Base-by-base conservation (phyloP, 2,888 invertebrate species). In the Leucozona laternaria region DNA sequence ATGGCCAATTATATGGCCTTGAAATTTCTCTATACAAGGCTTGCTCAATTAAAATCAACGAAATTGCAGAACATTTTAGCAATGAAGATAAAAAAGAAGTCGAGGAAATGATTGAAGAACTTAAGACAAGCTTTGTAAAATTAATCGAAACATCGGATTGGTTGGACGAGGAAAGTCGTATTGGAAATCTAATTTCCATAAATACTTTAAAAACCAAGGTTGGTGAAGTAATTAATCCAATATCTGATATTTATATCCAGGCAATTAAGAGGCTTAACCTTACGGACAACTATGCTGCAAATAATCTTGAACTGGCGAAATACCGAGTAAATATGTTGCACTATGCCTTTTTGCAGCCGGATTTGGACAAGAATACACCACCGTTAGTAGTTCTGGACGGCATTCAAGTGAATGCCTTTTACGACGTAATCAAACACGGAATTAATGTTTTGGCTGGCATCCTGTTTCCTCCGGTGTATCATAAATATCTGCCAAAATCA, bases 1-100 rank as follows among this genome's bases (percentile, higher is more conserved):
- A 90, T 90, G 10, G 92, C 92, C 13, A 92, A 92, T 79, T 92
- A 92, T 66, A 81, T 92, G 66, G 89, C 92, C 25, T 82, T 92
- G 83, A 89, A 89, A 75, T 88, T 92, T 15, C 85, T 92, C 3
- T 90, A 90, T 60, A 77, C 76, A 4, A 89, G 92, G 90, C 91
- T 92, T 55, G 86, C 89, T 22, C 89, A 89, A 2, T 75, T 92
- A 4, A 88, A 90, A 57, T 88, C 85, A 0, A 53, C 55, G 0
- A 89, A 89, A 37, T 89, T 88, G n/a, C 90, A 91, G 89, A 89
- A 45, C 88, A 90, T 68, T 91, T 90, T 22, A 89, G 75, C n/a
- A 83, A 89, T 0, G 89, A 90, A 11, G 89, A 88, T 1, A 77
- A 76, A 1, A 25, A 48, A 0, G 90, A 91, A 45, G 78, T 91